Conservation (phyloP, 2,888 invertebrate species). For the Synanthedon vespiformis region DNA sequence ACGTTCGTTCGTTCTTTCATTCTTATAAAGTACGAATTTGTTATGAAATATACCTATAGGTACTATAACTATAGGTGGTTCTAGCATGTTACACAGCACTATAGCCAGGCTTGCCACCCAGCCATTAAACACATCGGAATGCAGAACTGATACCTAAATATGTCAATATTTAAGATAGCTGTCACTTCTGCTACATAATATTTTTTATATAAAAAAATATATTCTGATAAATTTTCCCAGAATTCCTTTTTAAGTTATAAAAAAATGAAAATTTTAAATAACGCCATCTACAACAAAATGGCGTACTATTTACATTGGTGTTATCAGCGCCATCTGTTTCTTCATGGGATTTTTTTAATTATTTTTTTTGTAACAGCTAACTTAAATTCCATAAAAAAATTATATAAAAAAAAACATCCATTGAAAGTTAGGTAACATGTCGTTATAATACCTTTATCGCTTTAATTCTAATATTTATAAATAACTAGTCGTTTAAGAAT, state of each 20-base stretch:
- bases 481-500: constrained; percentile 7
- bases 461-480: constrained; percentile 6
- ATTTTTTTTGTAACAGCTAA: constrained; percentile 1
- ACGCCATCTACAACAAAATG: not conserved
- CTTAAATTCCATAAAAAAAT: constrained; percentile 4
- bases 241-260: not conserved
- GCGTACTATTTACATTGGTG: too few species aligned
- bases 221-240: not conserved
- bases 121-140: constrained; percentile 7
- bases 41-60: not conserved
- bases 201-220: not conserved
- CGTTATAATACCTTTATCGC: constrained; percentile 8
- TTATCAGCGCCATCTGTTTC: too few species aligned
- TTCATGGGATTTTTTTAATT: too few species aligned
- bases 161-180: constrained; percentile 5
- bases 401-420: constrained; percentile 1
- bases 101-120: constrained; percentile 9
- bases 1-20: too few species aligned
- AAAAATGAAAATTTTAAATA: not conserved
- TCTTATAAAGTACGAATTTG: too few species aligned
- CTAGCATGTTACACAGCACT: constrained; percentile 10
- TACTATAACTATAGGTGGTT: not conserved
- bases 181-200: not conserved
- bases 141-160: constrained; percentile 1
- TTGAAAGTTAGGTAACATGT: constrained; percentile 6